Conservation (phyloP, 35 echinoderm and acorn worm genomes). For the Nesometra sesokonis region DNA sequence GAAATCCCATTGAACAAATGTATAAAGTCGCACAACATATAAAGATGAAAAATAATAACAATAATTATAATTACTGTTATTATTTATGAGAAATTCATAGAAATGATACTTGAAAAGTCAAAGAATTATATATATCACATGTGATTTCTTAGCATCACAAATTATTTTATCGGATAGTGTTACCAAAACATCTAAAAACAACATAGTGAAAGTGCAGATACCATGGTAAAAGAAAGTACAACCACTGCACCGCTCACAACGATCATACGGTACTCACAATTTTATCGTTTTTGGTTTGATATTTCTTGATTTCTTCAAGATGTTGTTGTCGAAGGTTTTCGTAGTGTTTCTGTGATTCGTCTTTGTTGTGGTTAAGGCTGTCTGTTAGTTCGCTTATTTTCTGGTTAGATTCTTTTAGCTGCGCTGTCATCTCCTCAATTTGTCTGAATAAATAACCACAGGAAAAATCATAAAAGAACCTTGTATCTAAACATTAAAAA, state of each 20-base stretch:
- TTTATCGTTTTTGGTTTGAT: slow-evolving; percentile 37
- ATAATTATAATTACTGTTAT: too few relatives aligned
- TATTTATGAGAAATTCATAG: too few relatives aligned
- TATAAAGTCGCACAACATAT: too few relatives aligned
- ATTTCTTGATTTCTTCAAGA: slow-evolving; percentile 53
- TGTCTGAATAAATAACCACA: slow-evolving; percentile 26
- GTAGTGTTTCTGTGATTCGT: slow-evolving; percentile 42
- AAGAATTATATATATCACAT: neutral
- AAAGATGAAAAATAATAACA: too few relatives aligned
- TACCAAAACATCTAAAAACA: neutral
- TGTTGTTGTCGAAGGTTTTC: slow-evolving; percentile 38
- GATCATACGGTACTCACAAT: slow-evolving; percentile 48
- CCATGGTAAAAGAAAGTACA: neutral
- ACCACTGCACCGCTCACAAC: neutral
- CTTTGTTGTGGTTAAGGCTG: slow-evolving; percentile 54
- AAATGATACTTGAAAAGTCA: too few relatives aligned
- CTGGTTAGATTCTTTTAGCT: slow-evolving; percentile 52
- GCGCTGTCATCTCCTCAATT: slow-evolving; percentile 73
- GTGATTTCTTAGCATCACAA: neutral
- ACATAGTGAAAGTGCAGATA: neutral
- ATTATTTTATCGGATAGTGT: too few relatives aligned
- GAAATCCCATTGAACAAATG: too few relatives aligned
- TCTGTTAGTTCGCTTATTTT: slow-evolving; percentile 53
- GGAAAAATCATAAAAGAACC: neutral
- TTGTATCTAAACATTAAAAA: too few relatives aligned